Evolutionary conservation across 2,797 vertebrate species (phyloP).

Genomic region (Ispidina lecontei): DNA sequence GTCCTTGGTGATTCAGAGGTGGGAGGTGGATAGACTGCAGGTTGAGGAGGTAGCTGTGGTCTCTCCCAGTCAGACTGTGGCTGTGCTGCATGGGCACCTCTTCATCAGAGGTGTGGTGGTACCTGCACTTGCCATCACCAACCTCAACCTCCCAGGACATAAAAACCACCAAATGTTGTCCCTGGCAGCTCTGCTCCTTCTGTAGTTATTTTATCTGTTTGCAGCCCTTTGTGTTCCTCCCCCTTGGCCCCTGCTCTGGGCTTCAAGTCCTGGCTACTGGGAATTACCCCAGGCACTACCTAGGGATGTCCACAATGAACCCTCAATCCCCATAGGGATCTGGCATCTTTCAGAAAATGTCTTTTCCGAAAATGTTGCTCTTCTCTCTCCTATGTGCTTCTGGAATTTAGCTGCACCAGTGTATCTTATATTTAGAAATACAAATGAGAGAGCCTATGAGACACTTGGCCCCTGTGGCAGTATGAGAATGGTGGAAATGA

Average conservation of each 20-base stretch:
- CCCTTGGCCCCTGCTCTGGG: not conserved
- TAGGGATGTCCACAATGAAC: not conserved
- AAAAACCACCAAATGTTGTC: not conserved
- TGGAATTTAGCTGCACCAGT: slow-evolving; percentile 10
- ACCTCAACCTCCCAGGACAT: not conserved
- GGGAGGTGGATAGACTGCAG: not conserved
- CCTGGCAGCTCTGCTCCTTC: not conserved
- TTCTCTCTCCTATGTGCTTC: not conserved
- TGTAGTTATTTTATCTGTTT: not conserved
- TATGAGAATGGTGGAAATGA: not conserved
- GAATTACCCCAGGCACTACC: not conserved
- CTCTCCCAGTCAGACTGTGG: not conserved
- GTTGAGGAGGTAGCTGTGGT: not conserved
- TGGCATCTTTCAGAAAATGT: not conserved
- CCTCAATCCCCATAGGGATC: not conserved
- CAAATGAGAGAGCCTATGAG: not conserved
- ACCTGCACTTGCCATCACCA: not conserved
- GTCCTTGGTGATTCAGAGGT: not conserved
- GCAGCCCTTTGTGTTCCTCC: not conserved
- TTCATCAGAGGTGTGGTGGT: not conserved
- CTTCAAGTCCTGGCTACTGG: not conserved
- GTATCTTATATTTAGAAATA: slow-evolving; percentile 35
- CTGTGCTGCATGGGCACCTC: not conserved
- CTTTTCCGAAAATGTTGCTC: not conserved
- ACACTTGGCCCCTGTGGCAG: not conserved